Evolutionary conservation across 2,797 vertebrate genomes (phyloP), one percentile per base, ranked within the genome.

Genomic region (Chaetophractus vellerosus): DNA sequence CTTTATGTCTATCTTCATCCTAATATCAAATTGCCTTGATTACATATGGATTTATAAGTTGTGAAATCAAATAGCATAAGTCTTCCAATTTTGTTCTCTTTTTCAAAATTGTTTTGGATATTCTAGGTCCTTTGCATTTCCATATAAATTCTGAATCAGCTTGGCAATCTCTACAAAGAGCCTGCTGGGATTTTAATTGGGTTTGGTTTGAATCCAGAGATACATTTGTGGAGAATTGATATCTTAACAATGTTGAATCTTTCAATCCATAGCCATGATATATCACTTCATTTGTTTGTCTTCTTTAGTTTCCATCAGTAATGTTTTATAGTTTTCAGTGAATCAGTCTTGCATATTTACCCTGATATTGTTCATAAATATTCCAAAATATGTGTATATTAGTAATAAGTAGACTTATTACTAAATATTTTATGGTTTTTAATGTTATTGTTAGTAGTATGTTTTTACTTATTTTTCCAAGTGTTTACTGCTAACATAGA

Each of bases 381-480:
- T 55, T 55, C 16, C 16, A 19, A 55, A 52, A 55, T 55, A 55
- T 55, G 21, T 18, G 52, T 55, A 55, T 19, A 4, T 55, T 55
- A 21, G 52, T 55, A 55, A 55, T 55, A 55, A 55, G 4, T 12
- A 24, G 63, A 71, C 16, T 90, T 78, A 76, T 45, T 75, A 6
- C 68, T 83, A 36, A 55, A 55, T 55, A 55, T 68, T 59, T 48
- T 94, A 26, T 72, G 6, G 38, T 75, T 59, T 80, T 64, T 28
- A 48, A n/a, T 79, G 90, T 76, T 61, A n/a, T 61, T 72, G 5
- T 92, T 90, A 87, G 52, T 87, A 16, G 71, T 41, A 61, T 68
- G 68, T 76, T 80, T 96, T 80, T 61, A 92, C 94, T 83, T 86
- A 33, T 75, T 76, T 63, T 93, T 75, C 31, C 16, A 71, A 16